Conservation (phyloP, 2,888 invertebrate species). For the Azorinus chamasolen region DNA sequence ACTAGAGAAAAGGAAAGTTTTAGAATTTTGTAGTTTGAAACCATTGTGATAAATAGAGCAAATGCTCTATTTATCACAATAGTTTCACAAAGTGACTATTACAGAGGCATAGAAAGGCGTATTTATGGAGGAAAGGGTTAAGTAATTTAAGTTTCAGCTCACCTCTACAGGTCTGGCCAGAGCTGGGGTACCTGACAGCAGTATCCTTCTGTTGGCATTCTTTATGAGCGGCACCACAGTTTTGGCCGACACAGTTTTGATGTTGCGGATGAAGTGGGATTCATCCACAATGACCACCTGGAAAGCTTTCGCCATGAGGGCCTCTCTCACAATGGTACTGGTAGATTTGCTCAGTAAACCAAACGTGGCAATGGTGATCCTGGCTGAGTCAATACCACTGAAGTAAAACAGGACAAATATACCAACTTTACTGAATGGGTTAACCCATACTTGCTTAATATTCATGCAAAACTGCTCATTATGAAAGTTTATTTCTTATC, state of each 20-base stretch:
- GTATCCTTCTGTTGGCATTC: slow-evolving; percentile 77
- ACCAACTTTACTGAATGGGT: neutral
- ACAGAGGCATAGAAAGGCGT: too few species aligned
- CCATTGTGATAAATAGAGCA: too few species aligned
- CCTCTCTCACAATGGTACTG: slow-evolving; percentile 78
- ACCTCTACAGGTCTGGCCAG: slow-evolving; percentile 84
- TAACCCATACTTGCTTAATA: too few species aligned
- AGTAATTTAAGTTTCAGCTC: neutral
- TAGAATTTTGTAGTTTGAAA: too few species aligned
- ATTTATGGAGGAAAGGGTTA: too few species aligned
- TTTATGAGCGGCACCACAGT: slow-evolving; percentile 81
- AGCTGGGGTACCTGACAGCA: slow-evolving; percentile 85
- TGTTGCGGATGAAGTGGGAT: slow-evolving; percentile 84
- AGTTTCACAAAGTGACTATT: too few species aligned
- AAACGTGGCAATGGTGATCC: slow-evolving; percentile 81
- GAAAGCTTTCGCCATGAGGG: slow-evolving; percentile 79
- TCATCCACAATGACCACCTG: slow-evolving; percentile 83
- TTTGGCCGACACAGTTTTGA: slow-evolving; percentile 79
- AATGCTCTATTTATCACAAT: too few species aligned
- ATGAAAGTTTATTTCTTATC: too few species aligned
- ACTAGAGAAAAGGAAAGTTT: too few species aligned
- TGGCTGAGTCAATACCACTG: slow-evolving; percentile 77
- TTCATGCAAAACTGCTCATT: too few species aligned
- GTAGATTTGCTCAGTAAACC: slow-evolving; percentile 79
- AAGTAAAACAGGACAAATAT: slow-evolving; percentile 3